These are phyloP conservation scores for Odontocerum albicorne DNA, from an alignment of 2,888 invertebrate species.

Conservation along the genomic window DNA sequence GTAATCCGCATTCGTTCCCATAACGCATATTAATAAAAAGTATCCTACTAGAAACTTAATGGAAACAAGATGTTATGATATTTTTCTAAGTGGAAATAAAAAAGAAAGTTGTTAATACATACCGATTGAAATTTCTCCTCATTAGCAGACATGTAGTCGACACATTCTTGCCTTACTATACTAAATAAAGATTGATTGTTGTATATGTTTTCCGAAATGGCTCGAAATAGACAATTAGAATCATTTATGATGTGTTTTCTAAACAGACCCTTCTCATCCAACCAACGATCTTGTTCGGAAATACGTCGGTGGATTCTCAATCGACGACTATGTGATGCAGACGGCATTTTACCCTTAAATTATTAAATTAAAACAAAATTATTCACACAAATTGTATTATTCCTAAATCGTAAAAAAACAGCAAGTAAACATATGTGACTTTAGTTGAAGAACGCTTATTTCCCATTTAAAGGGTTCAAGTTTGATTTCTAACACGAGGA, in stretches of 20 bases:
- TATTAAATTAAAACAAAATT: not conserved
- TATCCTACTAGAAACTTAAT: no score
- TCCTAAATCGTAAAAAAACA: no score
- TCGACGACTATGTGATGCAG: slow-evolving; percentile 16
- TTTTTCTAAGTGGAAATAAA: not conserved
- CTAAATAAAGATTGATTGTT: slow-evolving; percentile 72
- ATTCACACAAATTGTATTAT: no score
- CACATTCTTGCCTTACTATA: slow-evolving; percentile 71
- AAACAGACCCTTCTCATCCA: slow-evolving; percentile 78
- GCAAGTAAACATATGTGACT: no score
- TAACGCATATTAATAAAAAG: no score
- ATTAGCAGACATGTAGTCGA: slow-evolving; percentile 65
- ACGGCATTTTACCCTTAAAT: slow-evolving; percentile 12
- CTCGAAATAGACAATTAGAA: slow-evolving; percentile 85
- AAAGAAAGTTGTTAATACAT: slow-evolving; percentile 15
- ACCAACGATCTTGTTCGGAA: slow-evolving; percentile 69
- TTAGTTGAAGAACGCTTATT: no score
- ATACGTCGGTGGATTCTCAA: slow-evolving; percentile 51
- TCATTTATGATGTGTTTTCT: slow-evolving; percentile 88
- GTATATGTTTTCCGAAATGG: slow-evolving; percentile 82
- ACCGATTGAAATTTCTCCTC: slow-evolving; percentile 19
- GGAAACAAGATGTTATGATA: no score
- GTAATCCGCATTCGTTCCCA: no score
- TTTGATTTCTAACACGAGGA: no score
- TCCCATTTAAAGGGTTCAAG: no score